Evolutionary conservation across 2,113 vertebrate genomes (phyloP).

Genomic region (Myrmecobius fasciatus): DNA sequence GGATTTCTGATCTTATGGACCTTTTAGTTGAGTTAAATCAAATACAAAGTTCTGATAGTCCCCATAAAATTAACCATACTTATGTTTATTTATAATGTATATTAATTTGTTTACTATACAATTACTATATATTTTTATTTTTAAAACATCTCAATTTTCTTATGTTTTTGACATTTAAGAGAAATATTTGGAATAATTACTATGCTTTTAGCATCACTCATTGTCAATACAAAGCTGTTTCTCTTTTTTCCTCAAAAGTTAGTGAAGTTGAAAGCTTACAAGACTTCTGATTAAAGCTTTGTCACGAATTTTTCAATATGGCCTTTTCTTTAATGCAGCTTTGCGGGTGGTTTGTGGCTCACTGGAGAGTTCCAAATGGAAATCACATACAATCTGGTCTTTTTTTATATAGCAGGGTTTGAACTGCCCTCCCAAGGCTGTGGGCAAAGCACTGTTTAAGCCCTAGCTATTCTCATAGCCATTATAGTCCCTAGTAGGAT

Average conservation of each 20-base stretch:
- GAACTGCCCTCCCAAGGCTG: not conserved
- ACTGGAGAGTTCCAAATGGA: not conserved
- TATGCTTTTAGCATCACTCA: not conserved
- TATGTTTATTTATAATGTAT: too few relatives aligned
- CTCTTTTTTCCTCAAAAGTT: not conserved
- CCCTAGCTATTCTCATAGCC: not conserved
- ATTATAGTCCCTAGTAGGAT: not conserved
- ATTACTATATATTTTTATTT: not conserved
- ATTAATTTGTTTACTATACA: too few relatives aligned
- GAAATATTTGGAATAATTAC: not conserved
- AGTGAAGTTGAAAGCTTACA: not conserved
- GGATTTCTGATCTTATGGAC: not conserved
- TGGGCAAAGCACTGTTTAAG: not conserved
- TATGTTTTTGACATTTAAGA: not conserved
- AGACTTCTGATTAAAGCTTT: not conserved
- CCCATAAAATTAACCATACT: not conserved
- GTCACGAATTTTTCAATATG: too few relatives aligned
- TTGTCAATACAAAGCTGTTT: not conserved
- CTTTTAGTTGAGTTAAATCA: not conserved
- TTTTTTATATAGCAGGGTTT: not conserved
- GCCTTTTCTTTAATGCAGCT: too few relatives aligned
- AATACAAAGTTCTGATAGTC: not conserved
- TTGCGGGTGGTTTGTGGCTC: not conserved
- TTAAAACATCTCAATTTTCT: not conserved
- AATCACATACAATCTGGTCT: not conserved